These are phyloP conservation scores for Haliclona indistincta DNA, from an alignment of 37 sponge, comb jelly and placozoan genomes.

Conservation along the genomic window DNA sequence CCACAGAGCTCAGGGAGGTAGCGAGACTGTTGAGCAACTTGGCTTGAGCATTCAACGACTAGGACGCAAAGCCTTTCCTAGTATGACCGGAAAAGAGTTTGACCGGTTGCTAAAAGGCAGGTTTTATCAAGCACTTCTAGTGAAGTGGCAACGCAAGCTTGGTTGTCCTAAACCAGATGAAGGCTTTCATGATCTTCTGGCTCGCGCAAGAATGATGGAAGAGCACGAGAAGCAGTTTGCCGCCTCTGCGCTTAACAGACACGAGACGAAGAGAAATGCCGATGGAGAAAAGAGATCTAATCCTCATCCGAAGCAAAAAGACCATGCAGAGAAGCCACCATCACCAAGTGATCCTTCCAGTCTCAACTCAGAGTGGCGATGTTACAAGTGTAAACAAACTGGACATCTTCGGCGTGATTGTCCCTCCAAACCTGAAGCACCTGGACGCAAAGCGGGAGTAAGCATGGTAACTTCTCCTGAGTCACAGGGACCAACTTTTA, in stretches of 20 bases:
- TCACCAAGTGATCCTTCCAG: not conserved
- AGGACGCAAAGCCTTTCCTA: not conserved
- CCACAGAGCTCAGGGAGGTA: constrained; percentile 2
- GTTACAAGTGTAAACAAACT: constrained; percentile 3
- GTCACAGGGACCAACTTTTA: not conserved
- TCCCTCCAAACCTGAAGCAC: constrained; percentile 7
- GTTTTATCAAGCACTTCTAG: constrained; percentile 5
- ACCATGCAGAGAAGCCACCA: not conserved
- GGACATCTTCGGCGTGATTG: constrained; percentile 24
- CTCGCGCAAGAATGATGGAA: not conserved
- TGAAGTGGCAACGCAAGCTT: constrained; percentile 14
- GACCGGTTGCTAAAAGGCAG: constrained; percentile 18
- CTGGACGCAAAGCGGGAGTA: constrained; percentile 3
- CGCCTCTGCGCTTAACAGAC: too few relatives aligned
- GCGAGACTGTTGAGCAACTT: constrained; percentile 2
- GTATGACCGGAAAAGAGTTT: not conserved
- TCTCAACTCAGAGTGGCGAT: not conserved
- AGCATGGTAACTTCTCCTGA: not conserved
- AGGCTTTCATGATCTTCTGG: constrained; percentile 9
- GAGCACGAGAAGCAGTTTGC: not conserved
- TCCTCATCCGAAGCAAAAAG: not conserved
- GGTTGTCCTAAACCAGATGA: constrained; percentile 21
- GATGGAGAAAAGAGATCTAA: not conserved
- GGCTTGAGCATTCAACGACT: not conserved
- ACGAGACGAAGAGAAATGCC: too few relatives aligned